Percentiles rank a stretch among this genome's conserved stretches.
phyloP scores from a whole-genome alignment of 2,797 vertebrate genomes.

The Mionectes olivaceus region DNA sequence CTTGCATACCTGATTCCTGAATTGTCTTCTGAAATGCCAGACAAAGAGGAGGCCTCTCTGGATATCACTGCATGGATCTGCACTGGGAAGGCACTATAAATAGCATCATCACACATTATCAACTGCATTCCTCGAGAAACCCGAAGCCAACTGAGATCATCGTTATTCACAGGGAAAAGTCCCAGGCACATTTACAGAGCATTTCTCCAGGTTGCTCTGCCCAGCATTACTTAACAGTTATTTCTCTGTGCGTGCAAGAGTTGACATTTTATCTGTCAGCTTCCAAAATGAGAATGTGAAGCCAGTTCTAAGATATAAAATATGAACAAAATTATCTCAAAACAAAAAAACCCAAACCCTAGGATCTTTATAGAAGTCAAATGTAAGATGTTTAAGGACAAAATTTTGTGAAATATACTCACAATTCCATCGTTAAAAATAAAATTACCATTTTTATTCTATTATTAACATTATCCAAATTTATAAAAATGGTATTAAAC shows the following conservation, averaged over 20 bases:
- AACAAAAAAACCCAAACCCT: neutral
- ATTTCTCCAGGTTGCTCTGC: neutral
- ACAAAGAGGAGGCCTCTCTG: neutral
- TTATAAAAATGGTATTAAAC: neutral
- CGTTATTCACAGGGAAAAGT: slow-evolving; percentile 6
- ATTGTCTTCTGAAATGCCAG: neutral
- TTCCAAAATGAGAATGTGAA: neutral
- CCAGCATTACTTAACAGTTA: neutral
- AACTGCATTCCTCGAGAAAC: slow-evolving; percentile 28
- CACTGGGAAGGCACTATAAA: neutral
- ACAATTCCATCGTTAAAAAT: neutral
- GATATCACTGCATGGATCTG: neutral
- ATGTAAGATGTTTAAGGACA: neutral
- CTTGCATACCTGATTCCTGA: neutral
- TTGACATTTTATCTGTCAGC: neutral
- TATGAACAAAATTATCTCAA: neutral
- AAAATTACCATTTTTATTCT: neutral
- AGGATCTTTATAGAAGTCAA: neutral
- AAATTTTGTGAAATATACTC: neutral
- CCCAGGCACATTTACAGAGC: neutral
- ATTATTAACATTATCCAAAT: neutral
- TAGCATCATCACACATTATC: slow-evolving; percentile 11
- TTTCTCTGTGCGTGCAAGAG: neutral
- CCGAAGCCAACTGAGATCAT: slow-evolving; percentile 18
- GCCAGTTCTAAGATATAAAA: neutral